These are phyloP conservation scores for Watsonalla binaria DNA, from an alignment of 2,888 invertebrate genomes.

Conservation along the genomic window DNA sequence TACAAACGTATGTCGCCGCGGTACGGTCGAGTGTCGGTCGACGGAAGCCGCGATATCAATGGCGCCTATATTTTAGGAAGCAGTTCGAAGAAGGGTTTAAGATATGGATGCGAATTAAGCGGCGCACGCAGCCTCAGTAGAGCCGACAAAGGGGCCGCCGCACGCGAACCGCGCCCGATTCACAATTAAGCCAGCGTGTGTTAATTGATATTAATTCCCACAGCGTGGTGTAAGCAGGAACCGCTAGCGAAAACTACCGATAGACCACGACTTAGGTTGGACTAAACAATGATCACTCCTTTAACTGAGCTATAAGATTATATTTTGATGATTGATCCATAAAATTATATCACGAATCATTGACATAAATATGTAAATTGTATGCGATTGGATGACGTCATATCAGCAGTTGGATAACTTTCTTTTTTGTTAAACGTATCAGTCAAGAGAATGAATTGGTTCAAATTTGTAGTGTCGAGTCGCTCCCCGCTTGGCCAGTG, in stretches of 20 bases:
- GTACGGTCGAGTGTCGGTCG: conserved; percentile 45
- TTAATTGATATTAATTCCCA: conserved; percentile 77
- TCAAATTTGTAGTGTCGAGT: background rate
- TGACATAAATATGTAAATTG: too few species aligned
- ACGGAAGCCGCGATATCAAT: conserved; percentile 32
- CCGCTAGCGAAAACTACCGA: conserved; percentile 17
- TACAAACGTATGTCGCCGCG: conserved; percentile 32
- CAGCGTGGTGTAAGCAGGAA: conserved; percentile 56
- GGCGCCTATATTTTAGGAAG: conserved; percentile 75
- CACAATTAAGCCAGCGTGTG: conserved; percentile 77
- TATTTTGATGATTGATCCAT: background rate
- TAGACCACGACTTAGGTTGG: background rate
- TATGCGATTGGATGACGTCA: too few species aligned
- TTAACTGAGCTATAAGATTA: too few species aligned
- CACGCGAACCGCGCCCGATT: conserved; percentile 73
- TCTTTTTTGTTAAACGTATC: background rate
- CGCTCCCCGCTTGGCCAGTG: conserved; percentile 27
- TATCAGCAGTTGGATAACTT: background rate
- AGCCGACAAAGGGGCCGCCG: conserved; percentile 74
- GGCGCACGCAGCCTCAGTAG: conserved; percentile 45
- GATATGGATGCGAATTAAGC: conserved; percentile 53
- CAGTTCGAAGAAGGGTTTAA: conserved; percentile 63
- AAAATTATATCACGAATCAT: too few species aligned
- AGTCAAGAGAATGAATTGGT: background rate
- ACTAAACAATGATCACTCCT: background rate